Percentiles rank a stretch among this genome's conserved stretches.
Evolutionary conservation across 2,113 vertebrate species (phyloP).

Genomic region (Ciconia maguari): DNA sequence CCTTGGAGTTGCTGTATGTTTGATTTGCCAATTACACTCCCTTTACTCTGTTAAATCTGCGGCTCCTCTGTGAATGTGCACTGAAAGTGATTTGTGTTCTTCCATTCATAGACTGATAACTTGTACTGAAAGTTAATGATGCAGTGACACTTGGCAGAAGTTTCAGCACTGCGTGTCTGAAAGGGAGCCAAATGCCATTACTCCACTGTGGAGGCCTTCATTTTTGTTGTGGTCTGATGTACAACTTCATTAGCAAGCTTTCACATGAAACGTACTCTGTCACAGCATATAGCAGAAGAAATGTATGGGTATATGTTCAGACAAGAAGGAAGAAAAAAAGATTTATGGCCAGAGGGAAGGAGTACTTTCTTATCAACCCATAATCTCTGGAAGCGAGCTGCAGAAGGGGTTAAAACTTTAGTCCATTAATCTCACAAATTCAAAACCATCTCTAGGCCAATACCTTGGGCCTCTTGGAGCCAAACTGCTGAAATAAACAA

Average conservation of each 20-base stretch:
- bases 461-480: neutral
- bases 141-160: slow-evolving; percentile 69
- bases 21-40: slow-evolving; percentile 22
- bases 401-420: neutral
- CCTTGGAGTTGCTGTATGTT: neutral
- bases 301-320: neutral
- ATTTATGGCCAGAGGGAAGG: neutral
- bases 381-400: neutral
- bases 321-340: neutral
- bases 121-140: slow-evolving; percentile 70
- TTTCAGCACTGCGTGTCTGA: slow-evolving; percentile 46
- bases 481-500: neutral
- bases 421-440: neutral
- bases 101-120: slow-evolving; percentile 60
- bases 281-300: neutral
- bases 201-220: slow-evolving; percentile 11
- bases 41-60: slow-evolving; percentile 8
- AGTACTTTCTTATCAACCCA: neutral
- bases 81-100: slow-evolving; percentile 50
- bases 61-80: slow-evolving; percentile 37
- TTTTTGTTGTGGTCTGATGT: slow-evolving; percentile 56
- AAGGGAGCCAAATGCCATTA: slow-evolving; percentile 66
- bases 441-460: neutral
- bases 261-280: neutral
- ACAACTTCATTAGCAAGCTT: slow-evolving; percentile 51